phyloP scores from a whole-genome alignment of 2,888 invertebrate species.

The Rhamnusium bicolor region DNA sequence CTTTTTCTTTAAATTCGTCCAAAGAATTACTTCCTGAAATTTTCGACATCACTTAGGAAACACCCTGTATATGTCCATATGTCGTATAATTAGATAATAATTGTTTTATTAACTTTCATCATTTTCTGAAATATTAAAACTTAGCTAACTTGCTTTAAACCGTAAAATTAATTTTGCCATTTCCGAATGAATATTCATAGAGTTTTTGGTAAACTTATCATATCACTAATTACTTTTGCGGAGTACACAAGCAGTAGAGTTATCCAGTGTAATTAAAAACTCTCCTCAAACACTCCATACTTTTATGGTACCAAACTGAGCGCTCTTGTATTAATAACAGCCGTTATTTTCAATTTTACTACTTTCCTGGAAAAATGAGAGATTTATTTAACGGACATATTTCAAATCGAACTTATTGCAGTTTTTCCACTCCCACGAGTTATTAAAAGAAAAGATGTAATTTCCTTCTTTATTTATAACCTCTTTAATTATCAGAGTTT shows the following conservation, averaged over 20 bases:
- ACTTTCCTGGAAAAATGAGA: not conserved
- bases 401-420: not conserved
- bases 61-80: no score
- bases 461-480: not conserved
- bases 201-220: not conserved
- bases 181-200: not conserved
- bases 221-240: not conserved
- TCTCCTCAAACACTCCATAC: not conserved
- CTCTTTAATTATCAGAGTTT: not conserved
- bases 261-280: constrained; percentile 2
- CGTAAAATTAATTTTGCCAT: not conserved
- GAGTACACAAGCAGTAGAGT: not conserved
- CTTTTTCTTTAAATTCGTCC: no score
- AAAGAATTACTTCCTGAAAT: no score
- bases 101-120: no score
- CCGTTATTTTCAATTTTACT: constrained; percentile 11
- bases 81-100: no score
- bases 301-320: not conserved
- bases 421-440: not conserved
- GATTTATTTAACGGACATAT: not conserved
- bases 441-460: not conserved
- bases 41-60: no score
- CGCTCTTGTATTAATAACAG: constrained; percentile 5
- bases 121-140: not conserved
- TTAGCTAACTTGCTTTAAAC: not conserved